A percentile compares a stretch with the other conserved stretches of the same genome.
Evolutionary conservation across 2,113 vertebrate species (phyloP).

Genomic region (Xiphophorus hellerii): DNA sequence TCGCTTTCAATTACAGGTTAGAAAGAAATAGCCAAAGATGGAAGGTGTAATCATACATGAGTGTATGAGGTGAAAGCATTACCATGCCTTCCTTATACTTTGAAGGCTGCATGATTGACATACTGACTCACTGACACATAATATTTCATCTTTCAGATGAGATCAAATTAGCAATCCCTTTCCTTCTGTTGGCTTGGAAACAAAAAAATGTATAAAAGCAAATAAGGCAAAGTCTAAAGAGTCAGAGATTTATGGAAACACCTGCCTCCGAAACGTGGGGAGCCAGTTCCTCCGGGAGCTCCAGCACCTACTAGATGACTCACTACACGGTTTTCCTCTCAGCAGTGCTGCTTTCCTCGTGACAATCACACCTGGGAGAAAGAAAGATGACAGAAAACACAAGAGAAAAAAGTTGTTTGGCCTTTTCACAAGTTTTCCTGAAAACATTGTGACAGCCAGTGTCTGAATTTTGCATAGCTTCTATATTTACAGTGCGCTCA

Average conservation of each 20-base stretch:
- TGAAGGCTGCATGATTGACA: conserved; percentile 20
- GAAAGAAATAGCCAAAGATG: background rate
- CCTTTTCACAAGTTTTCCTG: conserved; percentile 26
- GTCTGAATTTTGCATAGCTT: conserved; percentile 21
- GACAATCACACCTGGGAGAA: conserved; percentile 32
- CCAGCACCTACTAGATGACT: conserved; percentile 39
- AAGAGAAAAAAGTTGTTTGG: conserved; percentile 16
- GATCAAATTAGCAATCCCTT: conserved; percentile 29
- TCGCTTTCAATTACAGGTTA: conserved; percentile 10
- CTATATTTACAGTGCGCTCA: background rate
- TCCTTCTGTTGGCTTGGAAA: conserved; percentile 8
- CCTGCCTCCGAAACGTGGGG: conserved; percentile 31
- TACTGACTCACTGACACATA: conserved; percentile 25
- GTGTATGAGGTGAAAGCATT: conserved; percentile 10
- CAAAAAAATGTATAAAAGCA: background rate
- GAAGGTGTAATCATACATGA: conserved; percentile 3
- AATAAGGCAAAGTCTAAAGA: conserved; percentile 9
- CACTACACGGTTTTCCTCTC: conserved; percentile 60
- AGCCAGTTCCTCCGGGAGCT: conserved; percentile 37
- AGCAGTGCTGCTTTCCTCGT: conserved; percentile 26
- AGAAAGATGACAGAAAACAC: conserved; percentile 30
- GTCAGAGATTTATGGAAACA: conserved; percentile 34
- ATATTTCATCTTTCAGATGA: conserved; percentile 7
- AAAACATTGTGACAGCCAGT: conserved; percentile 25
- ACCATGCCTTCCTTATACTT: conserved; percentile 4